Conservation (phyloP, 2,797 vertebrate genomes). For the Aphelocoma californica region DNA sequence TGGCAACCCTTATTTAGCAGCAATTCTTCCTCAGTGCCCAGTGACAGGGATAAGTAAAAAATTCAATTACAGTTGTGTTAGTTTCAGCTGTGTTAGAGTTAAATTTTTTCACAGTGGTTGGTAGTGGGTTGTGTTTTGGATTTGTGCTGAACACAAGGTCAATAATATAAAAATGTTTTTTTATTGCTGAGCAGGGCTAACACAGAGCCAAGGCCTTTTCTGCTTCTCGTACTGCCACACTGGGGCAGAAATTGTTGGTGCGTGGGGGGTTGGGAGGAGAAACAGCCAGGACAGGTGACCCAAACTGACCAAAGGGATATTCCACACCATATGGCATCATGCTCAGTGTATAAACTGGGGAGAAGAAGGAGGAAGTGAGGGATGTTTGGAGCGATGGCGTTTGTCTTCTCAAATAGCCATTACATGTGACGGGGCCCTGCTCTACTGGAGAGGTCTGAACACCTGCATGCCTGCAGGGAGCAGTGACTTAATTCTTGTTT, state of each 20-base stretch:
- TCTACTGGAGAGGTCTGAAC: background rate
- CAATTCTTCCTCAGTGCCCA: background rate
- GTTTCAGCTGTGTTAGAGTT: background rate
- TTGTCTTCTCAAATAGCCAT: background rate
- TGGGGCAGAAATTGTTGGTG: background rate
- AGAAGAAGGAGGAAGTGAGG: background rate
- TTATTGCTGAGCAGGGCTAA: background rate
- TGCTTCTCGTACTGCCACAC: rapidly evolving
- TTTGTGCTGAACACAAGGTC: background rate
- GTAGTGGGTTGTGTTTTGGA: background rate
- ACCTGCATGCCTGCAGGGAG: background rate
- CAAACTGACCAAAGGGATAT: no score
- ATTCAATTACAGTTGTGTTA: background rate
- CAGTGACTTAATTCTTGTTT: background rate
- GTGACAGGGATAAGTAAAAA: background rate
- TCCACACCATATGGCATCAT: rapidly evolving
- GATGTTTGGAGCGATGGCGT: background rate
- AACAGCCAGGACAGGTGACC: background rate
- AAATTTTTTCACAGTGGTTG: background rate
- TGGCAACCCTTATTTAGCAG: background rate
- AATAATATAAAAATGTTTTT: background rate
- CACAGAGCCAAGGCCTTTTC: background rate
- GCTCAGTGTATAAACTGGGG: background rate
- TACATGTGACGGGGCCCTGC: no score
- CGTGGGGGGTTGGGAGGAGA: rapidly evolving